phyloP scores from a whole-genome alignment of 2,797 vertebrate species.

The Centroberyx gerrardi region DNA sequence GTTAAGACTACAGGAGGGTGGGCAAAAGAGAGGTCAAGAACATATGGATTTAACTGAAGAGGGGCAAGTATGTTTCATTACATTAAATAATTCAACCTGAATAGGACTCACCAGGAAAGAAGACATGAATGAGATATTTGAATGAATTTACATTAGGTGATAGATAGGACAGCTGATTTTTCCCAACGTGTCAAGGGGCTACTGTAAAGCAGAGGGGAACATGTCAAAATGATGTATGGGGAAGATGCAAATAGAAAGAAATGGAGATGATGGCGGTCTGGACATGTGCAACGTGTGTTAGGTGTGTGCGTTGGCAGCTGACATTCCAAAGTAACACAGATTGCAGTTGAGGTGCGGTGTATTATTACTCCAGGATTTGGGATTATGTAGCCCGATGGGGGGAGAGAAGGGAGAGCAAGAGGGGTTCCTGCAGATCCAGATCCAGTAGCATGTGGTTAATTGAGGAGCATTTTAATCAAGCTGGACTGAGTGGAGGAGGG shows the following conservation, averaged over 20 bases:
- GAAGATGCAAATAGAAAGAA: slow-evolving; percentile 66
- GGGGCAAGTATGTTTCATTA: slow-evolving; percentile 1
- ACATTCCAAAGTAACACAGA: slow-evolving; percentile 37
- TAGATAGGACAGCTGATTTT: background rate
- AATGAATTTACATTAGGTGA: background rate
- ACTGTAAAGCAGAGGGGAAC: background rate
- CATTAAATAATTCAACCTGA: background rate
- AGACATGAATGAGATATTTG: background rate
- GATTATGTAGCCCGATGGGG: background rate
- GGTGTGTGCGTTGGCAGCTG: slow-evolving; percentile 4
- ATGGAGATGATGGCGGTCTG: slow-evolving; percentile 31
- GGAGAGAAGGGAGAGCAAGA: background rate
- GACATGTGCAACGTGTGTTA: slow-evolving; percentile 2
- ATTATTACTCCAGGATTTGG: background rate
- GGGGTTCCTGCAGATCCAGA: no score
- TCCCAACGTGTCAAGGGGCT: background rate
- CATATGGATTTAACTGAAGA: slow-evolving; percentile 30
- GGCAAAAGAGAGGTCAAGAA: slow-evolving; percentile 36
- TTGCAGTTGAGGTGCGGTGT: background rate
- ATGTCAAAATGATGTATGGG: slow-evolving; percentile 52
- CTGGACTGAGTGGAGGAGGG: background rate
- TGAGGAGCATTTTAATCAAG: background rate
- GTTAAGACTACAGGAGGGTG: slow-evolving; percentile 8
- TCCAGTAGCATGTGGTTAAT: background rate
- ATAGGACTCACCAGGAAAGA: background rate